Percentiles rank a stretch among this genome's conserved stretches.
phyloP scores from a whole-genome alignment of 2,113 vertebrate species.

The Danio rerio region DNA sequence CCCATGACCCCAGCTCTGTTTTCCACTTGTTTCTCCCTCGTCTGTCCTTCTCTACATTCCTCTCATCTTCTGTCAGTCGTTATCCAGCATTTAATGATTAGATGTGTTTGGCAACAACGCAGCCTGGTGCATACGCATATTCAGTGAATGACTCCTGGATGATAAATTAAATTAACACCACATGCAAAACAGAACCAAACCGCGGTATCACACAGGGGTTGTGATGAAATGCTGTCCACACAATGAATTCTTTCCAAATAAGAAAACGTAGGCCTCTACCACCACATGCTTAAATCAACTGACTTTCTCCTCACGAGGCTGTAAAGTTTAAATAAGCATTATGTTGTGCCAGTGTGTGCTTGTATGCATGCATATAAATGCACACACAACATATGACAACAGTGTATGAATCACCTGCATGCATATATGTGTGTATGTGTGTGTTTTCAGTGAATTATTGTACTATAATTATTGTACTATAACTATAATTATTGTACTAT shows the following conservation, averaged over 20 bases:
- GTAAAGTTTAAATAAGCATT: constrained; percentile 65
- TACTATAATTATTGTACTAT: too few species aligned
- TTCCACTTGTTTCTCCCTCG: constrained; percentile 45
- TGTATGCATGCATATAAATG: constrained; percentile 20
- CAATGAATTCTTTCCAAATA: constrained; percentile 77
- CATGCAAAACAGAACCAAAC: constrained; percentile 66
- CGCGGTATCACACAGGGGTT: constrained; percentile 65
- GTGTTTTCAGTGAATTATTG: constrained; percentile 26
- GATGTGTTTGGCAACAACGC: constrained; percentile 65
- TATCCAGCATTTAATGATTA: constrained; percentile 66
- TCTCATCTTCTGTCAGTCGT: constrained; percentile 49
- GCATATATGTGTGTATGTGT: neutral
- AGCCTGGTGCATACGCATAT: constrained; percentile 57
- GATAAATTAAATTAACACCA: constrained; percentile 74
- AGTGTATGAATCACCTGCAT: constrained; percentile 10
- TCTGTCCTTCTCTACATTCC: constrained; percentile 52
- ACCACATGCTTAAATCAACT: constrained; percentile 61
- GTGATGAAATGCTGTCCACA: constrained; percentile 67
- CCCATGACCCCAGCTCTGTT: constrained; percentile 69
- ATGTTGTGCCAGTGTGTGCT: constrained; percentile 13
- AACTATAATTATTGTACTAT: too few species aligned
- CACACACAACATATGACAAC: constrained; percentile 5
- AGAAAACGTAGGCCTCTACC: constrained; percentile 64
- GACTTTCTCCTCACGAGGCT: constrained; percentile 62
- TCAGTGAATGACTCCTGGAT: constrained; percentile 66